These are phyloP conservation scores for Harlomillsia oculata DNA, from an alignment of 1,140 invertebrate species.

Conservation along the genomic window DNA sequence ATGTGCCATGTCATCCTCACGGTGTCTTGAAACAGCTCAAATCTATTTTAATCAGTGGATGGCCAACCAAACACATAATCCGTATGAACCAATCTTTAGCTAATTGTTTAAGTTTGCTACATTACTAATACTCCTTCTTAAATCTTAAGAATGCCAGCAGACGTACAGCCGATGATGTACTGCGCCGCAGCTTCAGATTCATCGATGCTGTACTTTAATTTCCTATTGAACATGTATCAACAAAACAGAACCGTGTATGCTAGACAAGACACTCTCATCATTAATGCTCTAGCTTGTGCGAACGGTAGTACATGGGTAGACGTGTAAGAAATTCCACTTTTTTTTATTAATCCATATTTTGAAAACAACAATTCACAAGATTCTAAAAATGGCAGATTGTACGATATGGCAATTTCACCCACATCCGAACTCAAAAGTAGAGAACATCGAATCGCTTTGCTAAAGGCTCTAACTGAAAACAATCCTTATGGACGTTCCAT, in stretches of 20 bases:
- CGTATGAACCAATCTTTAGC: neutral
- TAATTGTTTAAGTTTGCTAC: neutral
- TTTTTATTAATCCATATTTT: too few relatives aligned
- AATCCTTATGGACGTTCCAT: too few relatives aligned
- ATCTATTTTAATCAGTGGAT: conserved; percentile 27
- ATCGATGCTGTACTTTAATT: conserved; percentile 20
- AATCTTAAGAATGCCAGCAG: conserved; percentile 5
- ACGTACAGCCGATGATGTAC: conserved; percentile 24
- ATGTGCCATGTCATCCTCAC: conserved; percentile 20
- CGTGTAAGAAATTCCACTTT: too few relatives aligned
- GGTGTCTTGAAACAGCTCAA: conserved; percentile 18
- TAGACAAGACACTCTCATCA: neutral
- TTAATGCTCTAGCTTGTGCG: neutral
- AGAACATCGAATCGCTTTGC: too few relatives aligned
- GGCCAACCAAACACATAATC: neutral
- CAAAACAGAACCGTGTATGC: neutral
- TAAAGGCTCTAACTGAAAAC: too few relatives aligned
- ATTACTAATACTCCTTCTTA: neutral
- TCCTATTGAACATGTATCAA: neutral
- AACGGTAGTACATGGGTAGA: too few relatives aligned
- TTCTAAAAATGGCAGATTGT: too few relatives aligned
- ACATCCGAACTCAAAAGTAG: too few relatives aligned
- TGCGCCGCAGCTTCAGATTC: conserved; percentile 45
- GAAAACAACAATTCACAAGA: too few relatives aligned
- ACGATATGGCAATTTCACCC: too few relatives aligned